Evolutionary conservation across 2,797 vertebrate species (phyloP), one percentile per base, ranked within the genome.

Genomic region (Sebastes cheni): DNA sequence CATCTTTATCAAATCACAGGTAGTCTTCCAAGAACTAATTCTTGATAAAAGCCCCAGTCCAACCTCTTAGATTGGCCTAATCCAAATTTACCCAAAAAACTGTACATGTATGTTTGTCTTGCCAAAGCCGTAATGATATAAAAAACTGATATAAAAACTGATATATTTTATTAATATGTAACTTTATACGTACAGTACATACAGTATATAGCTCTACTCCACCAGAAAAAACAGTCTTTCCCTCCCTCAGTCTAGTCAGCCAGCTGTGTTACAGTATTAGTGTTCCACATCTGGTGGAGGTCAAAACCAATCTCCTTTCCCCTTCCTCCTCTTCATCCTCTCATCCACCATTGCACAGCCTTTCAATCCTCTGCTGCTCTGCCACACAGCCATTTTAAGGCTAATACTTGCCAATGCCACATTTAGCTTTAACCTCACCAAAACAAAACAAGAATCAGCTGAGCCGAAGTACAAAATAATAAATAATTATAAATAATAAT

Each of bases 241-340:
- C 46, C 25, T 71, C 25, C 52, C 67, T 79, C 64, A 3, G 71
- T 72, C 65, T 56, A 27, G 14, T 77, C 79, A 77, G 55, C 82
- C 89, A 89, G 82, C 78, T 91, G 83, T 83, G 85, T 87, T 81
- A 62, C 73, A 75, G 76, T 70, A 90, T 92, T 90, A 89, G 71
- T 66, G 65, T 56, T 82, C 77, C 79, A 87, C 90, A 90, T 90
- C 91, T 88, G 89, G 72, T 83, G 79, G 84, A 90, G 89, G 87
- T 87, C 87, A 90, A 87, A 91, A 86, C 25, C 91, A 91, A 92
- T 92, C 88, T 89, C 75, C 70, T 55, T 5, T 86, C 68, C 83
- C 77, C 70, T 76, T 71, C 64, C 69, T 79, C 73, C 67, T 59
- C 77, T 69, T 81, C 79, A 79, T 81, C 75, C 80, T 77, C 68